A percentile compares a stretch with the other conserved stretches of the same genome.
phyloP scores from a whole-genome alignment of 2,113 vertebrate genomes.

The Xyliphius kryptos region DNA sequence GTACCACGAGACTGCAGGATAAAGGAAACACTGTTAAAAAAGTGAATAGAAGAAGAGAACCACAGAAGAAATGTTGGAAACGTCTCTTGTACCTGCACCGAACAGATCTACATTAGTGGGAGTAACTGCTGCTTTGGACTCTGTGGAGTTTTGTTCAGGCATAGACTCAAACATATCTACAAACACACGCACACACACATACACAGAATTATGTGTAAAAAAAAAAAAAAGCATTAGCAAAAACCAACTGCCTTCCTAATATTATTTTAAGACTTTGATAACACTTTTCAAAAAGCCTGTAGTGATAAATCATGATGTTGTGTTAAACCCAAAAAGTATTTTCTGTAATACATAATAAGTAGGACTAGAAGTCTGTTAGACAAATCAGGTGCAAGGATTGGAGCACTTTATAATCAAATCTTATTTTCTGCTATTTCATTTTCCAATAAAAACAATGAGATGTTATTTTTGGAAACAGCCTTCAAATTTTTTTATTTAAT shows the following conservation, averaged over 20 bases:
- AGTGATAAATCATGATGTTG: neutral
- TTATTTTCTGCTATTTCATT: no score
- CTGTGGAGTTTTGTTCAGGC: slow-evolving; percentile 83
- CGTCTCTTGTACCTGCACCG: slow-evolving; percentile 85
- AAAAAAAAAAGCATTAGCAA: neutral
- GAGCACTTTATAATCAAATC: no score
- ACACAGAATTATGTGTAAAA: slow-evolving; percentile 35
- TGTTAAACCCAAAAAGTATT: neutral
- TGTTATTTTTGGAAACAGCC: no score
- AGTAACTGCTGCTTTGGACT: slow-evolving; percentile 80
- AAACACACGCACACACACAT: slow-evolving; percentile 82
- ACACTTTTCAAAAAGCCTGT: neutral
- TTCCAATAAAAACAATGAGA: no score
- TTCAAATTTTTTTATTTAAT: no score
- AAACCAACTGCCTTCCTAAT: neutral
- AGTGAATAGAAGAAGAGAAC: slow-evolving; percentile 47
- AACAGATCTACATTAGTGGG: slow-evolving; percentile 97
- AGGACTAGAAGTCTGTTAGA: no score
- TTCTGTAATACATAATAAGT: neutral
- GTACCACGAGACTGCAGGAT: slow-evolving; percentile 48
- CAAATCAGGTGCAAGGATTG: no score
- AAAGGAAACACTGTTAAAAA: slow-evolving; percentile 40
- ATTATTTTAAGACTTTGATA: neutral
- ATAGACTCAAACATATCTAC: slow-evolving; percentile 98
- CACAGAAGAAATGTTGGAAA: slow-evolving; percentile 42